Evolutionary conservation across 2,797 vertebrate genomes (phyloP), one percentile per base, ranked within the genome.

Genomic region (Lemur catta): DNA sequence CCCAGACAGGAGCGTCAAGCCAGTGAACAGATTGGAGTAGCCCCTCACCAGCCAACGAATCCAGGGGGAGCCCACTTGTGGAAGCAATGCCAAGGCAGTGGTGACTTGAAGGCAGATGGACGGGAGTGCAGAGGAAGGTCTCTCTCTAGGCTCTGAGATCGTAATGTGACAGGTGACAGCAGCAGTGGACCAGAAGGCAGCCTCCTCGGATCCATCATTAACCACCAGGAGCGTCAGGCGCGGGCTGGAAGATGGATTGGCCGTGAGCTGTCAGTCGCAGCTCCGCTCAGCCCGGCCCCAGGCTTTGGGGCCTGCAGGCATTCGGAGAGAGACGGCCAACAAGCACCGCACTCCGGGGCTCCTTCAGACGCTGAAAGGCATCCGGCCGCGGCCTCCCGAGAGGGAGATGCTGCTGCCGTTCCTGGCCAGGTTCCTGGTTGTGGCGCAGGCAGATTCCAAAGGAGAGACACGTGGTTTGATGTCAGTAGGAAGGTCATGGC

Each of bases 151-250:
- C 82, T 71, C 72, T 46, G 91, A 67, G 75, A 46, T 0, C 11
- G 14, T 65, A 38, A 82, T 75, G 82, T 96, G 94, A 84, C 94
- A 96, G 95, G 85, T 94, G 95, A 94, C 57, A 75, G 86, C 91
- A 78, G 82, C 30, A 9, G 52, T 67, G 71, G 87, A 26, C 93
- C 84, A 75, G 69, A 72, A 74, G 93, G 89, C 95, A 91, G 76
- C 79, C 33, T 67, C 63, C 14, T 10, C 90, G 28, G 24, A 55
- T 7, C 91, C 63, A 72, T 79, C 84, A 38, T 87, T 79, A 86
- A 55, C 87, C 76, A 72, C 92, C 89, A 79, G 95, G 95, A 92
- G 72, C 95, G 87, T 48, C 67, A 55, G 84, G 84, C 9, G 0
- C 65, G 0, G 6, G 87, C 90, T 84, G 46, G 71, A 87, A 93